Conservation (phyloP, 2,888 invertebrate species). For the Eristalis arbustorum region DNA sequence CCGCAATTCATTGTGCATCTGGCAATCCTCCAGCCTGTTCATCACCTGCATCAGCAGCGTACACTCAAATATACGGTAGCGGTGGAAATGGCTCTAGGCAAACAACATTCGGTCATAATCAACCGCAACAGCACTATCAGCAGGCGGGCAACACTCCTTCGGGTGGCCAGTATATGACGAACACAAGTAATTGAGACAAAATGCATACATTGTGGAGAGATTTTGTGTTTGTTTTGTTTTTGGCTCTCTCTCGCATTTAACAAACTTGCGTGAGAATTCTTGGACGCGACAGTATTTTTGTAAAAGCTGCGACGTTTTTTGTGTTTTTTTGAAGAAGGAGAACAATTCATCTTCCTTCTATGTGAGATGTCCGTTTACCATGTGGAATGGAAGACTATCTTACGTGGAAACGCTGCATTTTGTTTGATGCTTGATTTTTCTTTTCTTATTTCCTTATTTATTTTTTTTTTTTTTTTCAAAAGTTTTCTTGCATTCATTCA, state of each 20-base stretch:
- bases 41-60: conserved; percentile 74
- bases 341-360: conserved; percentile 56
- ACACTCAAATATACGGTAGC: conserved; percentile 62
- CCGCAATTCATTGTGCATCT: conserved; percentile 77
- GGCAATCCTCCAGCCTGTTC: conserved; percentile 76
- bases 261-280: conserved; percentile 37
- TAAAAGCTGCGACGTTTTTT: conserved; percentile 14
- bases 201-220: conserved; percentile 43
- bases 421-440: conserved; percentile 68
- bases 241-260: conserved; percentile 46
- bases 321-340: conserved; percentile 17
- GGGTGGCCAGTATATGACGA: conserved; percentile 69
- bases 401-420: conserved; percentile 67
- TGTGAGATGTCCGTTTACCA: conserved; percentile 26
- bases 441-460: conserved; percentile 1
- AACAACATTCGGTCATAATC: conserved; percentile 59
- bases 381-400: conserved; percentile 62
- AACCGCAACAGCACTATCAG: conserved; percentile 51
- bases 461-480: conserved; percentile 29
- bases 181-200: conserved; percentile 72
- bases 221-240: conserved; percentile 60
- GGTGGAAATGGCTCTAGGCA: conserved; percentile 70
- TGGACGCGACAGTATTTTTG: conserved; percentile 32
- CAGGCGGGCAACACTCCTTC: conserved; percentile 38
- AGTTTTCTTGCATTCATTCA: conserved; percentile 65